Conservation (phyloP, 2,113 vertebrate species). For the Elaphurus davidianus region DNA sequence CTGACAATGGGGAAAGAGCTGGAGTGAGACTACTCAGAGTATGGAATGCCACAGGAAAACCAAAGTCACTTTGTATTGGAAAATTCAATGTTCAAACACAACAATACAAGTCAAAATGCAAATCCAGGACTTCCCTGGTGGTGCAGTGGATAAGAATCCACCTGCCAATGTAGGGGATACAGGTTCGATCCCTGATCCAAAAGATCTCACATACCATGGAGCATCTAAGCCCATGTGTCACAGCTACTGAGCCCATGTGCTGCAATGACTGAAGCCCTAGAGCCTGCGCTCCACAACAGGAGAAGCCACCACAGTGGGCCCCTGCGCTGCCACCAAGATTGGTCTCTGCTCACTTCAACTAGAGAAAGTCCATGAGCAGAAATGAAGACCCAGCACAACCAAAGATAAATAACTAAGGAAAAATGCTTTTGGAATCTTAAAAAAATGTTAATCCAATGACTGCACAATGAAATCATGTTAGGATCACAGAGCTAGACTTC, state of each 20-base stretch:
- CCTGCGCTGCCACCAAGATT: rapidly evolving
- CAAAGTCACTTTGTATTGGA: background rate
- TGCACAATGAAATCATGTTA: background rate
- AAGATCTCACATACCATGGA: background rate
- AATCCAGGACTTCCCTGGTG: background rate
- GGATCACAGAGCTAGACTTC: background rate
- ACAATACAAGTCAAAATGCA: background rate
- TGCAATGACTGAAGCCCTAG: background rate
- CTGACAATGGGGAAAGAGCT: background rate
- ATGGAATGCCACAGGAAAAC: background rate
- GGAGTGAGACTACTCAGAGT: background rate
- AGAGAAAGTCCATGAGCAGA: background rate
- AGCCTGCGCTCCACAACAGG: background rate
- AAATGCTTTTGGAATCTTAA: background rate
- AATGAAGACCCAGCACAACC: background rate
- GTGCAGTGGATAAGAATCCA: background rate
- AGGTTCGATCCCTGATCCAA: background rate
- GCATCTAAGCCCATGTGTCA: background rate
- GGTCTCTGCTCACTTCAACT: background rate
- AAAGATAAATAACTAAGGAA: background rate
- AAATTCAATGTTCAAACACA: background rate
- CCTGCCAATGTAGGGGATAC: background rate
- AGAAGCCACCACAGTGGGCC: background rate
- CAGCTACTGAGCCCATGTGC: background rate
- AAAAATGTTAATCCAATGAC: background rate